Percentiles rank a stretch among this genome's conserved stretches.
Conservation (phyloP, 2,113 vertebrate species). For the Heliornis fulica region DNA sequence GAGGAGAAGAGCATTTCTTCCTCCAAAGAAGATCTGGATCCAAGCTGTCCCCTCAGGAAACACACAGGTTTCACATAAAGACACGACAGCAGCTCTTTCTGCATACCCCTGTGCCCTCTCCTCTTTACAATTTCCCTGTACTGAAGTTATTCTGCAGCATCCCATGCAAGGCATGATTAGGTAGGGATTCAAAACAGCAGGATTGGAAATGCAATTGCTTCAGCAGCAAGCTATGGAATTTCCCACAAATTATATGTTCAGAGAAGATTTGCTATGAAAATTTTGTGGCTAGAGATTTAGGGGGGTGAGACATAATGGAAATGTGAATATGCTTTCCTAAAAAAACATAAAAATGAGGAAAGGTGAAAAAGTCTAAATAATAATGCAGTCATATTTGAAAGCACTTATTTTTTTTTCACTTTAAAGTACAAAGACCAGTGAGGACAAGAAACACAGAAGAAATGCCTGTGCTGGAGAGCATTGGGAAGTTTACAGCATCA, state of each 20-base stretch:
- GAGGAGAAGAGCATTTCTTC: not conserved
- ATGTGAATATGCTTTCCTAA: not conserved
- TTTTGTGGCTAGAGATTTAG: not conserved
- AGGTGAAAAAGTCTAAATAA: not conserved
- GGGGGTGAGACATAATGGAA: not conserved
- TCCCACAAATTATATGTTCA: not conserved
- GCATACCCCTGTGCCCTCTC: not conserved
- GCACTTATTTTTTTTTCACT: not conserved
- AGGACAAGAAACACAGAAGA: not conserved
- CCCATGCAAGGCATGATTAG: not conserved
- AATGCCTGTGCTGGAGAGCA: not conserved
- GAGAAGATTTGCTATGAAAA: not conserved
- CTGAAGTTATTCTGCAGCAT: not conserved
- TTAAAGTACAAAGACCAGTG: not conserved
- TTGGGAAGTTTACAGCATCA: not conserved
- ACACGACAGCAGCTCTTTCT: not conserved
- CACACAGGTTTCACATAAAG: not conserved
- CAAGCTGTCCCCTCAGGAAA: not conserved
- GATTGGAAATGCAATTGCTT: not conserved
- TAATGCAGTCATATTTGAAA: not conserved
- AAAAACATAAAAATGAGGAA: not conserved
- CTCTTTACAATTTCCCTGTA: not conserved
- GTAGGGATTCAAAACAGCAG: not conserved
- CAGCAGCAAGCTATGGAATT: not conserved
- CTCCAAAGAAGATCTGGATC: not conserved